These are phyloP conservation scores for Lamellibrachia satsuma DNA, from an alignment of 2,888 invertebrate species.

Conservation along the genomic window DNA sequence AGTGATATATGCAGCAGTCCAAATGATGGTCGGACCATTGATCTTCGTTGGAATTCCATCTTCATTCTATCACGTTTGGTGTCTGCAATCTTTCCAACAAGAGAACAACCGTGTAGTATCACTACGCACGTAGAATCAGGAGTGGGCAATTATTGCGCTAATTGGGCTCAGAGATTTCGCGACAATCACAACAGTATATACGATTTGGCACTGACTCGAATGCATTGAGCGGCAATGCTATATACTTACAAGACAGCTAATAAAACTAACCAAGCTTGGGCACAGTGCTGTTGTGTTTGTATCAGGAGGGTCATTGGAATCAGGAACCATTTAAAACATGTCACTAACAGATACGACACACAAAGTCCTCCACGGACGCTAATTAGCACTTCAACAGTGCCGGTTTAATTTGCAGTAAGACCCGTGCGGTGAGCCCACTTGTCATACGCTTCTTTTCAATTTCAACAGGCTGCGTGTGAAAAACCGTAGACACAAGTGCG, in stretches of 20 bases:
- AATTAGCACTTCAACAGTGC: background rate
- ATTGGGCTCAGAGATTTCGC: background rate
- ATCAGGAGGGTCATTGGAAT: background rate
- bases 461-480: background rate
- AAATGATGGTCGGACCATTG: background rate
- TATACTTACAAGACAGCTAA: background rate
- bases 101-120: background rate
- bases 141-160: background rate
- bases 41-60: background rate
- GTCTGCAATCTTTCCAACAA: background rate
- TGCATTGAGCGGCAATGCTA: background rate
- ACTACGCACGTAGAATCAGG: background rate
- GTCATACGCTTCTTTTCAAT: background rate
- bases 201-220: background rate
- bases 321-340: background rate
- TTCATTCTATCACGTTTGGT: background rate
- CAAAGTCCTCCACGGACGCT: background rate
- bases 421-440: background rate
- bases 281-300: background rate
- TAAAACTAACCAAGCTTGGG: background rate
- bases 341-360: background rate
- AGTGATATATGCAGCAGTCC: background rate
- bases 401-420: constrained; percentile 3
- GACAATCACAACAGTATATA: background rate
- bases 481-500: background rate